Evolutionary conservation across 2,113 vertebrate genomes (phyloP).

Genomic region (Phrynosoma blainvillii): DNA sequence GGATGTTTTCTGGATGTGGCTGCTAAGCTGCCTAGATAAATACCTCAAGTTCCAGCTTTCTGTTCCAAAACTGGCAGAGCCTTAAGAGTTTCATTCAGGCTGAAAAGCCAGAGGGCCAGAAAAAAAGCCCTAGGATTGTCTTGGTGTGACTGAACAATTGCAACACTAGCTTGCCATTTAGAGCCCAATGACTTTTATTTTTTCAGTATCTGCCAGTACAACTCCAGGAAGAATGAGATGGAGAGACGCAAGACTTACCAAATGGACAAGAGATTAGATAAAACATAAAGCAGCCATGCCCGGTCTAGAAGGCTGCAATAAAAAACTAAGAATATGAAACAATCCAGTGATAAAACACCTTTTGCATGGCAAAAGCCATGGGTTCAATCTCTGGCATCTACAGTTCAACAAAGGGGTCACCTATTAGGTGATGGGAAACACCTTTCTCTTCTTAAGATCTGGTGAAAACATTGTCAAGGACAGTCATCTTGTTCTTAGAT

Average conservation of each 20-base stretch:
- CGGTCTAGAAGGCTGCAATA: not conserved
- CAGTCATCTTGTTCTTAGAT: too few relatives aligned
- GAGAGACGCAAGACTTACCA: not conserved
- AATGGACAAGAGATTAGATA: not conserved
- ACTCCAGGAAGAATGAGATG: not conserved
- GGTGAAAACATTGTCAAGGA: too few relatives aligned
- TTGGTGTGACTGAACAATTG: not conserved
- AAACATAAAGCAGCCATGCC: not conserved
- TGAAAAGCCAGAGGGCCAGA: conserved; percentile 11
- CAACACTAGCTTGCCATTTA: not conserved
- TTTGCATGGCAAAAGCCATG: not conserved
- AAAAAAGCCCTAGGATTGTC: not conserved
- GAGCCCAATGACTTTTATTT: not conserved
- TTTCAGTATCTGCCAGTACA: not conserved
- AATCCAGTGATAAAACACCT: not conserved
- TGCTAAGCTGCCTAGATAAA: conserved; percentile 19
- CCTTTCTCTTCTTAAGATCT: too few relatives aligned
- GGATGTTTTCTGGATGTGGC: conserved; percentile 1
- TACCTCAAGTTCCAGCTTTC: not conserved
- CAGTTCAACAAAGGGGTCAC: too few relatives aligned
- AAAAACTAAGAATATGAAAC: too few relatives aligned
- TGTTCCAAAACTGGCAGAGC: conserved; percentile 22
- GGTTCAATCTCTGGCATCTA: too few relatives aligned
- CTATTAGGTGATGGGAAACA: too few relatives aligned
- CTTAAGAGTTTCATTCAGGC: not conserved